A percentile compares a stretch with the other conserved stretches of the same genome.
Conservation (phyloP, 2,113 vertebrate genomes). For the Protobothrops mucrosquamatus region DNA sequence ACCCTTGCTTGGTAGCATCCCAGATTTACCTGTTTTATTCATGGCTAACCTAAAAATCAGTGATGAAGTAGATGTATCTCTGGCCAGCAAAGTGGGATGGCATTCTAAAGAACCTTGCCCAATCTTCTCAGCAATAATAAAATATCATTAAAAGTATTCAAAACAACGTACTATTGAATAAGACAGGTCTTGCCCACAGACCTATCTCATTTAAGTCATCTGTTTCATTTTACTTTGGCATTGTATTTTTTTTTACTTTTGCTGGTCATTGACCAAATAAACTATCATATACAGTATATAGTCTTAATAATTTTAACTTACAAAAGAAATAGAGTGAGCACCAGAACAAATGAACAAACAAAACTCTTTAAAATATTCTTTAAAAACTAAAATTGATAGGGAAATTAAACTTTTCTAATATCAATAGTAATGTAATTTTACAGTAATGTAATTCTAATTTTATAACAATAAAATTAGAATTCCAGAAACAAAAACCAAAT, state of each 20-base stretch:
- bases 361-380: neutral
- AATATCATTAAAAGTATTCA: neutral
- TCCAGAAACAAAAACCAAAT: neutral
- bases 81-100: neutral
- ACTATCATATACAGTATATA: neutral
- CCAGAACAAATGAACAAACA: neutral
- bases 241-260: neutral
- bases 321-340: neutral
- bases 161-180: neutral
- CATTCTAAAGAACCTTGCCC: neutral
- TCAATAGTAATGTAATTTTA: neutral
- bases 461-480: neutral
- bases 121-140: neutral
- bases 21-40: constrained; percentile 59
- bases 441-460: neutral
- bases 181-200: neutral
- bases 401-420: neutral
- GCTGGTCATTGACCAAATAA: neutral
- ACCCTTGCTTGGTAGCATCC: constrained; percentile 50
- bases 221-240: neutral
- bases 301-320: neutral
- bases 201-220: neutral
- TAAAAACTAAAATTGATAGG: neutral
- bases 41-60: neutral
- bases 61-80: neutral